Evolutionary conservation across 2,113 vertebrate genomes (phyloP).

Genomic region (Upupa epops): DNA sequence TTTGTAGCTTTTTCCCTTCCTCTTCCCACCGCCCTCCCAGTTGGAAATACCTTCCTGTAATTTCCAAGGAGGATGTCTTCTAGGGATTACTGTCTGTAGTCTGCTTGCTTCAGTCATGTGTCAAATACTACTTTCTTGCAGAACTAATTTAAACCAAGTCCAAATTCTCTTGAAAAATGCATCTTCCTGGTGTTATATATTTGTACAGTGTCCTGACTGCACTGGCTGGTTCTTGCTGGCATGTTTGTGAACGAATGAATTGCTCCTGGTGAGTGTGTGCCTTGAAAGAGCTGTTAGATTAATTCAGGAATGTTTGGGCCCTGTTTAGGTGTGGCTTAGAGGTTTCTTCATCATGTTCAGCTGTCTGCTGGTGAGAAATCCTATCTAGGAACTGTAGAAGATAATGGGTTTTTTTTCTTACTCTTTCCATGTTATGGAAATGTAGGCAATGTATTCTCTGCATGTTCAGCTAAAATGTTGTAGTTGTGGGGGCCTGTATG

Average conservation of each 20-base stretch:
- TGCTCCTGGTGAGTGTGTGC: no score
- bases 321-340: fast-evolving
- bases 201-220: neutral
- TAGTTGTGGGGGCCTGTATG: fast-evolving
- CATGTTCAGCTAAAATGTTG: no score
- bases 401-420: neutral
- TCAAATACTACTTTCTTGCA: neutral
- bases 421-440: neutral
- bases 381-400: neutral
- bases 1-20: slow-evolving; percentile 57
- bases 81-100: neutral
- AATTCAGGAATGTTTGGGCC: fast-evolving
- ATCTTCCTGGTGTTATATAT: fast-evolving
- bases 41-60: slow-evolving; percentile 34
- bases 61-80: slow-evolving; percentile 23
- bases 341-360: neutral
- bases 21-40: slow-evolving; percentile 12
- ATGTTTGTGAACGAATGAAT: no score
- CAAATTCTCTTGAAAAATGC: fast-evolving
- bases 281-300: fast-evolving
- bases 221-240: no score
- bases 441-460: neutral
- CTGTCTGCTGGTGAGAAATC: neutral
- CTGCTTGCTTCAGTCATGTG: neutral
- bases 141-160: neutral